Percentiles rank a stretch among this genome's conserved stretches.
Evolutionary conservation across 35 echinoderm and acorn worm genomes (phyloP).

Genomic region (Strongylocentrotus purpuratus): DNA sequence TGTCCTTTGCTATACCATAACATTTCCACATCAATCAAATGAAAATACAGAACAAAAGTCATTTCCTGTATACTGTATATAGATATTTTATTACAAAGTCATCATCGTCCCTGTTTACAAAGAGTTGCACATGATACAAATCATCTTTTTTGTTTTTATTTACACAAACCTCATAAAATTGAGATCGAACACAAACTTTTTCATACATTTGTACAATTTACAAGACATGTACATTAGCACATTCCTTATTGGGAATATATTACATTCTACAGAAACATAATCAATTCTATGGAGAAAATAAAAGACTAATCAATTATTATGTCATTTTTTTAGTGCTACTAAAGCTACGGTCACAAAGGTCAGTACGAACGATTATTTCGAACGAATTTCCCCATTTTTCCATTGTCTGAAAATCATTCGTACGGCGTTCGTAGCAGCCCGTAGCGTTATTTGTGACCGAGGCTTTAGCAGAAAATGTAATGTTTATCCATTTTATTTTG

Average conservation of each 20-base stretch:
- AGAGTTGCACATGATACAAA: constrained; percentile 42
- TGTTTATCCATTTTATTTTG: no score
- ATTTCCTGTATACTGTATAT: background rate
- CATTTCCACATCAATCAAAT: background rate
- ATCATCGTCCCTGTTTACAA: constrained; percentile 28
- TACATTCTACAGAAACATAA: background rate
- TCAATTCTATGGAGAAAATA: background rate
- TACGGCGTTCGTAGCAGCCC: no score
- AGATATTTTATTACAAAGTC: constrained; percentile 35
- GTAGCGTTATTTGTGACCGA: no score
- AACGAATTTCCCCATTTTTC: no score
- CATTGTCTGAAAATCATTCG: no score
- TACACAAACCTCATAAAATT: constrained; percentile 32
- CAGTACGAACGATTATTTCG: no score
- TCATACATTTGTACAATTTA: constrained; percentile 25
- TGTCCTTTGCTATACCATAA: background rate
- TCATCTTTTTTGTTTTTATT: background rate
- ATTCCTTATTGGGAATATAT: background rate
- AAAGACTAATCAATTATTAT: background rate
- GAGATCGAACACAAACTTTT: background rate
- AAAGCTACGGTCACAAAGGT: no score
- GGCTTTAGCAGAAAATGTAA: no score
- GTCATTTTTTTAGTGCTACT: no score
- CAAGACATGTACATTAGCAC: background rate
- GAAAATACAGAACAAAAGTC: background rate